Base-by-base conservation (phyloP, 2,888 invertebrate species). In the Cosmopolites sordidus region DNA sequence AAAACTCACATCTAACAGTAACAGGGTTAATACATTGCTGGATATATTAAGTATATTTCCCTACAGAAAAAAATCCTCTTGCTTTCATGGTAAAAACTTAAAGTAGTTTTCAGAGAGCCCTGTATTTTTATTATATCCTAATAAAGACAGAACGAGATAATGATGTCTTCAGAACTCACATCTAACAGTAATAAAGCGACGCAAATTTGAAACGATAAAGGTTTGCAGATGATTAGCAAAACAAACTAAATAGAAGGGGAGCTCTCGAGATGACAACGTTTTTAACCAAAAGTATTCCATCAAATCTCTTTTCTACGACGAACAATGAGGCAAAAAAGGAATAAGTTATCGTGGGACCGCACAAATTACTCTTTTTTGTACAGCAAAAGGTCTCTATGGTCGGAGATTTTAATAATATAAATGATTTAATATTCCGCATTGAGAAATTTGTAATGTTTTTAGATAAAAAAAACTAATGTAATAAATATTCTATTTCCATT, bases 261-360 rank as follows among this genome's bases (percentile, higher is more conserved):
- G 48, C 53, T 43, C 53, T 53, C 48, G 48, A 53, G 48, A 53
- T 53, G 53, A 53, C 53, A 48, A 52, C 43, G 48, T 53, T 44
- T 43, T 52, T 38, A 11, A 53, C 48, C 48, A 48, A 53, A 53
- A 48, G 53, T 53, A 41, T 53, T 43, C 18, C 53, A 17, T 53
- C 41, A 48, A 48, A 53, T 53, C 53, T 48, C 53, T 48, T 44
- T 53, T 53, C 48, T 39, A 48, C 27, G 43, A 44, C 48, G 48
- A 48, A 53, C 22, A 48, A 43, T 38, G 40, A 40, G 29, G 18
- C 40, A 53, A 54, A 54, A 54, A 54, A 45, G 38, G 49, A 49
- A 54, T 54, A 54, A 54, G 45, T 54, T 54, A 49, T 49, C 12
- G 27, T 45, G 54, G 48, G 33, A 42, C 40, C 45, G 54, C 45